Percentiles rank a stretch among this genome's conserved stretches.
These are phyloP conservation scores for Orthonychiurus folsomi DNA, from an alignment of 2,888 invertebrate species.

Conservation along the genomic window DNA sequence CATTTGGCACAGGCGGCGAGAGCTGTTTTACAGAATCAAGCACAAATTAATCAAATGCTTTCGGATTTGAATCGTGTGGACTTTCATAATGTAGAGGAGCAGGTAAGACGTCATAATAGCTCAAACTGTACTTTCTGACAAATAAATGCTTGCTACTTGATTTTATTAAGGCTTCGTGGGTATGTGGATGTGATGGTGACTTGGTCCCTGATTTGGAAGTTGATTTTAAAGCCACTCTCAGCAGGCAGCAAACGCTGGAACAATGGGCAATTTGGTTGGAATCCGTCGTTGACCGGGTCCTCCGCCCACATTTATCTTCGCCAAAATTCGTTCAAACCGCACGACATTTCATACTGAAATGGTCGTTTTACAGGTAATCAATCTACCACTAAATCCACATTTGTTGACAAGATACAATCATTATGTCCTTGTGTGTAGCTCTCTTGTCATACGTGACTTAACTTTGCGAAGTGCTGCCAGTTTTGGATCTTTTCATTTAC, in stretches of 20 bases:
- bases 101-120: conserved; percentile 49
- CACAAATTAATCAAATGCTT: conserved; percentile 93
- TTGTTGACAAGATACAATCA: not conserved
- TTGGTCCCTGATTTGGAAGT: conserved; percentile 72
- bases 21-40: conserved; percentile 87
- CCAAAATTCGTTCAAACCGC: conserved; percentile 75
- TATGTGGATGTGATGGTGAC: conserved; percentile 85
- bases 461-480: conserved; percentile 92
- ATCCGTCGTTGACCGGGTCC: conserved; percentile 77
- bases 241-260: conserved; percentile 85
- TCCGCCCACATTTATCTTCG: conserved; percentile 78
- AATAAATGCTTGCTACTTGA: no score
- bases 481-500: conserved; percentile 97
- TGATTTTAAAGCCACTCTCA: conserved; percentile 80
- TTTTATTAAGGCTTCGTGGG: conserved; percentile 98
- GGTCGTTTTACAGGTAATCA: conserved; percentile 87
- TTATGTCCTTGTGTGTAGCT: conserved; percentile 51
- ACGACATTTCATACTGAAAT: conserved; percentile 88
- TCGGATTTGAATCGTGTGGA: conserved; percentile 94
- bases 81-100: conserved; percentile 85
- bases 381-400: not conserved
- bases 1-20: conserved; percentile 92
- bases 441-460: conserved; percentile 94
- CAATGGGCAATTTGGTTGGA: conserved; percentile 98
- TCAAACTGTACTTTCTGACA: no score